These are phyloP conservation scores for Drosophila melanica DNA, from an alignment of 1,140 invertebrate genomes.

Conservation along the genomic window DNA sequence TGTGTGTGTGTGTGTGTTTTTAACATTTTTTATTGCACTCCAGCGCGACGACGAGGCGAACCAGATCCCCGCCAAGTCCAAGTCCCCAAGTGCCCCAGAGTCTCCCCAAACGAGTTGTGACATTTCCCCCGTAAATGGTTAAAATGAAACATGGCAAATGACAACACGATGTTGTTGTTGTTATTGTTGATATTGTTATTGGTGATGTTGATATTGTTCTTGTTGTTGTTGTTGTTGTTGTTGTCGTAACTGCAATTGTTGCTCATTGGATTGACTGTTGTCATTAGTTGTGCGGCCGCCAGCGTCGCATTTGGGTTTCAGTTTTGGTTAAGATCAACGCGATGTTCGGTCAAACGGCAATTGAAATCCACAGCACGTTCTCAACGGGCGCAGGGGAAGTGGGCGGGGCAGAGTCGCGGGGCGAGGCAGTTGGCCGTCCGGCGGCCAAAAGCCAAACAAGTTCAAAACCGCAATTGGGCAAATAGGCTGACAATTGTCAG, in stretches of 20 bases:
- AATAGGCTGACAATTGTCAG: conserved; percentile 52
- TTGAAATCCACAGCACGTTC: conserved; percentile 63
- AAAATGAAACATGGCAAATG: conserved; percentile 63
- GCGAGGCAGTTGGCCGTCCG: conserved; percentile 14
- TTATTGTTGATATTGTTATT: conserved; percentile 22
- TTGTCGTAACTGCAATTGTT: conserved; percentile 24
- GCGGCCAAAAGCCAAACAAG: conserved; percentile 73
- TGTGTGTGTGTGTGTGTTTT: conserved; percentile 24
- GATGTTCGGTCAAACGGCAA: conserved; percentile 55
- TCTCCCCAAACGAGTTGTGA: conserved; percentile 67
- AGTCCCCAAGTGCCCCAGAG: conserved; percentile 34
- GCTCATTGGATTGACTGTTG: conserved; percentile 53
- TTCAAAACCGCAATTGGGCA: conserved; percentile 81
- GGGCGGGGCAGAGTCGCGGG: background rate
- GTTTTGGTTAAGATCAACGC: conserved; percentile 70
- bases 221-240: conserved; percentile 1
- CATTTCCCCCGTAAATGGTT: conserved; percentile 78
- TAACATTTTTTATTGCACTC: conserved; percentile 40
- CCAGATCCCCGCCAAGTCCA: conserved; percentile 54
- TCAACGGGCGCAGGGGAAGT: background rate
- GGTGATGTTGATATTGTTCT: background rate
- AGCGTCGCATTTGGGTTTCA: conserved; percentile 59
- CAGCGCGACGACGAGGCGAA: conserved; percentile 51
- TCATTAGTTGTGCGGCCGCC: conserved; percentile 49
- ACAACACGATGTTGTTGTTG: conserved; percentile 33